These are phyloP conservation scores for Pseudonaja textilis DNA, from an alignment of 2,113 vertebrate genomes.

Conservation along the genomic window DNA sequence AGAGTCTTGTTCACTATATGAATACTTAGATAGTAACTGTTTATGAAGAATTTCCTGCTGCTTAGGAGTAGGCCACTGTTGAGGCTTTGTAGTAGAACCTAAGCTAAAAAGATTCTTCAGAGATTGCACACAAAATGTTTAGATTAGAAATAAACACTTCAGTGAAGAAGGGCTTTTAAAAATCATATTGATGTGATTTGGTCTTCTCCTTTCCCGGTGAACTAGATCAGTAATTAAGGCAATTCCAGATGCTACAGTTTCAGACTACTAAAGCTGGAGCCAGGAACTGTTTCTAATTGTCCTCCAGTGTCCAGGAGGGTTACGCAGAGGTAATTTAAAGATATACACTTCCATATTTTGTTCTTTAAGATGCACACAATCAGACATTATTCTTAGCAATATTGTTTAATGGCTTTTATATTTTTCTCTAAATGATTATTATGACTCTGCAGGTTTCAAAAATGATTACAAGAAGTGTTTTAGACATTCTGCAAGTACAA, in stretches of 20 bases:
- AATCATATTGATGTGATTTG: constrained; percentile 32
- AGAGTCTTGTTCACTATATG: not conserved
- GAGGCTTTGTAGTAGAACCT: not conserved
- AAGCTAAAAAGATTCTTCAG: not conserved
- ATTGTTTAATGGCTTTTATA: constrained; percentile 29
- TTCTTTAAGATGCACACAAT: not conserved
- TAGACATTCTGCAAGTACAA: not conserved
- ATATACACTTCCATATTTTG: constrained; percentile 34
- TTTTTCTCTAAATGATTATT: constrained; percentile 46
- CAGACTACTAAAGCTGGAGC: constrained; percentile 58
- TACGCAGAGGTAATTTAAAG: constrained; percentile 37
- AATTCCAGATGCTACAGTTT: constrained; percentile 59
- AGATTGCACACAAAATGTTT: not conserved
- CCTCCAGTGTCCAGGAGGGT: constrained; percentile 46
- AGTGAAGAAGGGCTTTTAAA: not conserved
- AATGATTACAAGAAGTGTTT: not conserved
- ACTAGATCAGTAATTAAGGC: constrained; percentile 53
- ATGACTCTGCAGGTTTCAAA: not conserved
- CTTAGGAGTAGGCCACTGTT: not conserved
- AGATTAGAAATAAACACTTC: constrained; percentile 7
- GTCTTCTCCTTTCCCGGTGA: constrained; percentile 40
- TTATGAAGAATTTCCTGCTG: not conserved
- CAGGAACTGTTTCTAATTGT: constrained; percentile 60
- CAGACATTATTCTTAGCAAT: constrained; percentile 10
- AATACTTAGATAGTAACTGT: not conserved